phyloP scores from a whole-genome alignment of 2,113 vertebrate genomes.

The Struthidea cinerea region DNA sequence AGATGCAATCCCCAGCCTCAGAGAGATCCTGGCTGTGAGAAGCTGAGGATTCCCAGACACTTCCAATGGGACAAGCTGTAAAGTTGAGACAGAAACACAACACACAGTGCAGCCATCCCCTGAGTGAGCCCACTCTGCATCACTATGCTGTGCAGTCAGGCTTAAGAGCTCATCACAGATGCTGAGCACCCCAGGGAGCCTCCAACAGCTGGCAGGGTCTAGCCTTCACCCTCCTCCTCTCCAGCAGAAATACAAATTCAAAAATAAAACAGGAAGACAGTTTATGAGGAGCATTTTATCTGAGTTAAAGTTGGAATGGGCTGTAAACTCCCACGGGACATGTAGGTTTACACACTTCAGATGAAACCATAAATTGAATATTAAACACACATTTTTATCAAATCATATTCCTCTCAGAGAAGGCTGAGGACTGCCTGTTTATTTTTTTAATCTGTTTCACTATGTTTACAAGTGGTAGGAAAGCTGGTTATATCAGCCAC shows the following conservation, averaged over 20 bases:
- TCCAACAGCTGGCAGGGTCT: neutral
- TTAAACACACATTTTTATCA: constrained; percentile 36
- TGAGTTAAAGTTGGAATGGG: neutral
- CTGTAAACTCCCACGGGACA: neutral
- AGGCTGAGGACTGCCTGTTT: neutral
- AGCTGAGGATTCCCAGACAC: neutral
- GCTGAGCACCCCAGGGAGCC: neutral
- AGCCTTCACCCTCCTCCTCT: neutral
- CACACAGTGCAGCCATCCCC: neutral
- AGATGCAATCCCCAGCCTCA: neutral
- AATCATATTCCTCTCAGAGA: neutral
- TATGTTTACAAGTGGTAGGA: constrained; percentile 8
- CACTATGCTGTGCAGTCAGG: neutral
- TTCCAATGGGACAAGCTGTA: neutral
- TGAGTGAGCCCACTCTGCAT: accelerated
- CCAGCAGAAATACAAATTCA: neutral
- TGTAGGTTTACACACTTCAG: constrained; percentile 17
- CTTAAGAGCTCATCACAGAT: neutral
- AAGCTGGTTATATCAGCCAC: constrained; percentile 13
- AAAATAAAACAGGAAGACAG: constrained; percentile 32
- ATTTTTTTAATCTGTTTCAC: constrained; percentile 36
- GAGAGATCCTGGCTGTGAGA: neutral
- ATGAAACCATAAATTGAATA: constrained; percentile 45
- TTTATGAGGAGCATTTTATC: constrained; percentile 16
- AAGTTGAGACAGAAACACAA: neutral